Conservation (phyloP, 2,797 vertebrate genomes). For the Sebastes kiyomatsui region DNA sequence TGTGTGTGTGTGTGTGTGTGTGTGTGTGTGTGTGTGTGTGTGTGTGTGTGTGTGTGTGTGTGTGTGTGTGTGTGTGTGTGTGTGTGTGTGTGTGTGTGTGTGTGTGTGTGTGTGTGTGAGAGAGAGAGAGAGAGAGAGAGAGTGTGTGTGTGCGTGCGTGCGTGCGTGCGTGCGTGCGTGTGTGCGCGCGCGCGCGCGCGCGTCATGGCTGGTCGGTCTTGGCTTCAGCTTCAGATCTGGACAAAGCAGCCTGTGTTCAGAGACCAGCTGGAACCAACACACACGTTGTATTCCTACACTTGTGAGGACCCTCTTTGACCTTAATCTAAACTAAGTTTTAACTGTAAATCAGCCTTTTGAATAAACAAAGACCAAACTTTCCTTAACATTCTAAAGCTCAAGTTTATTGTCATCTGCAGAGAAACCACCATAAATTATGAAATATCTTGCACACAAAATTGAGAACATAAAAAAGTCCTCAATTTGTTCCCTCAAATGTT, state of each 20-base stretch:
- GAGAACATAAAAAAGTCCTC: background rate
- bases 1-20: too few species aligned
- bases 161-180: background rate
- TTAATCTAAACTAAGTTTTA: background rate
- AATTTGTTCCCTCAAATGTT: background rate
- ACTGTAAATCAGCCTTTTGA: background rate
- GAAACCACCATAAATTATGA: background rate
- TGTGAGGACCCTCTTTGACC: background rate
- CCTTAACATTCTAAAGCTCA: background rate
- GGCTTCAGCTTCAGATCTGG: constrained; percentile 49
- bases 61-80: too few species aligned
- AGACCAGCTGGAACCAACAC: background rate
- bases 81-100: background rate
- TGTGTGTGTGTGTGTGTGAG: background rate
- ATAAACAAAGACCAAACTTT: background rate
- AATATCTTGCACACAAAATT: background rate
- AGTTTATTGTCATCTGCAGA: background rate
- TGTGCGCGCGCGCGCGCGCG: background rate
- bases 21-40: too few species aligned
- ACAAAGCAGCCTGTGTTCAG: constrained; percentile 68
- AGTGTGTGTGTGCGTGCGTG: constrained; percentile 8
- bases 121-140: too few species aligned
- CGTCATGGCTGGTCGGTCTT: constrained; percentile 40
- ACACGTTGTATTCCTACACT: background rate
- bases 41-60: too few species aligned